Evolutionary conservation across 2,797 vertebrate species (phyloP).

Genomic region (Tangara arthus): DNA sequence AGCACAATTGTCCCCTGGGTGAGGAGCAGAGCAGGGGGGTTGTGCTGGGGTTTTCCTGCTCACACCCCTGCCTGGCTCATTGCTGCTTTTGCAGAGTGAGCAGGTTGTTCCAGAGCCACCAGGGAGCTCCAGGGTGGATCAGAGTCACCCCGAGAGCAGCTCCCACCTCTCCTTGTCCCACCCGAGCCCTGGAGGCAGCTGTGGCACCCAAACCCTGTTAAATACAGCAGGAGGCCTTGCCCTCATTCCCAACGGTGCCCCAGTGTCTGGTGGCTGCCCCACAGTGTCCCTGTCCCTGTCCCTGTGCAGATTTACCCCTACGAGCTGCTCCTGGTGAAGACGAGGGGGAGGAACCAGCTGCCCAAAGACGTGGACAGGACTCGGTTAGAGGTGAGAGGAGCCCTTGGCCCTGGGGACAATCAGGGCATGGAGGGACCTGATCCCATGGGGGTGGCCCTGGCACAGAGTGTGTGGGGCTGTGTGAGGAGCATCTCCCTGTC

Average conservation of each 20-base stretch:
- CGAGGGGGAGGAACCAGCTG: constrained; percentile 89
- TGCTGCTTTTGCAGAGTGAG: neutral
- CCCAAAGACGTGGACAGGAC: constrained; percentile 96
- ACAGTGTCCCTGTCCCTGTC: neutral
- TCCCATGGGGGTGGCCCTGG: rapidly evolving
- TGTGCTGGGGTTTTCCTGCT: neutral
- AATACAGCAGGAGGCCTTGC: neutral
- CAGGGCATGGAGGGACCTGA: rapidly evolving
- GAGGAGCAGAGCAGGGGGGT: neutral
- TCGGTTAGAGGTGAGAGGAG: constrained; percentile 86
- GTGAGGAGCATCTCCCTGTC: neutral
- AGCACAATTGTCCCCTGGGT: neutral
- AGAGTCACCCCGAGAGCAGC: neutral
- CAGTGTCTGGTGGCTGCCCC: too few species aligned
- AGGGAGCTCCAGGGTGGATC: neutral
- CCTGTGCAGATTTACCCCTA: constrained; percentile 89
- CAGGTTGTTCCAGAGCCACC: neutral
- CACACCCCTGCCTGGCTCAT: rapidly evolving
- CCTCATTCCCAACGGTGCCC: neutral
- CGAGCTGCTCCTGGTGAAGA: constrained; percentile 93
- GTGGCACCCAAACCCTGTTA: neutral
- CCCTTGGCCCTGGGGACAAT: neutral
- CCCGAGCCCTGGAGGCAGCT: neutral
- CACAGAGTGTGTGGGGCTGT: rapidly evolving
- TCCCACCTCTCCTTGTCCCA: neutral